Conservation (phyloP, 1,140 invertebrate genomes). For the Pachyrhynchus sulphureomaculatus region DNA sequence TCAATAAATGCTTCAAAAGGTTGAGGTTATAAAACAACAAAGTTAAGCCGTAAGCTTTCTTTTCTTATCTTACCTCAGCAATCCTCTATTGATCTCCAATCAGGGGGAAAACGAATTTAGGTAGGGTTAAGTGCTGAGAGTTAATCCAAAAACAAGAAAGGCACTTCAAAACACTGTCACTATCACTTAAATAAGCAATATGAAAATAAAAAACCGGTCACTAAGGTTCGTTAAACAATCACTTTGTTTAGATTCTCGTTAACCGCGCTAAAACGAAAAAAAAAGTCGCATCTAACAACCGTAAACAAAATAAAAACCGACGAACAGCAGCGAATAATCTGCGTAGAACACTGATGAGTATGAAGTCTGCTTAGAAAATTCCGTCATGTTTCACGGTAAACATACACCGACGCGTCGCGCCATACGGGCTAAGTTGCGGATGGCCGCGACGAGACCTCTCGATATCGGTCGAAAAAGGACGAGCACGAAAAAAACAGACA, state of each 20-base stretch:
- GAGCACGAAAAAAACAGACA: constrained; percentile 25
- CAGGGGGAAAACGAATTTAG: no score
- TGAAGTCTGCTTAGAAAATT: constrained; percentile 24
- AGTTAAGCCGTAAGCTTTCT: neutral
- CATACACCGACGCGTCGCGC: constrained; percentile 28
- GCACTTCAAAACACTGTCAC: neutral
- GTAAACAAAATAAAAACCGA: constrained; percentile 11
- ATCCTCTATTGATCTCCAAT: no score
- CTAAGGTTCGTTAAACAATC: no score
- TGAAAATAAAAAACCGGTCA: no score
- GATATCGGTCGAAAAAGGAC: constrained; percentile 29
- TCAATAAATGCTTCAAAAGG: no score
- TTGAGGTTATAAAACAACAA: neutral
- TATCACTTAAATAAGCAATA: neutral
- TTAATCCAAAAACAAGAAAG: constrained; percentile 5
- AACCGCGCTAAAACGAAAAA: neutral
- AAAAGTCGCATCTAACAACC: constrained; percentile 4
- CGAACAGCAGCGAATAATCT: constrained; percentile 12
- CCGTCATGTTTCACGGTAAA: constrained; percentile 19
- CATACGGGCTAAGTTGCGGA: constrained; percentile 25
- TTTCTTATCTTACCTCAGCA: neutral
- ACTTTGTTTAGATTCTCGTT: no score
- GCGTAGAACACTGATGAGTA: constrained; percentile 21
- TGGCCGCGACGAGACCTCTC: constrained; percentile 21
- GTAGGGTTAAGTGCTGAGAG: neutral